Evolutionary conservation across 2,888 invertebrate genomes (phyloP).

Genomic region (Labia minor): DNA sequence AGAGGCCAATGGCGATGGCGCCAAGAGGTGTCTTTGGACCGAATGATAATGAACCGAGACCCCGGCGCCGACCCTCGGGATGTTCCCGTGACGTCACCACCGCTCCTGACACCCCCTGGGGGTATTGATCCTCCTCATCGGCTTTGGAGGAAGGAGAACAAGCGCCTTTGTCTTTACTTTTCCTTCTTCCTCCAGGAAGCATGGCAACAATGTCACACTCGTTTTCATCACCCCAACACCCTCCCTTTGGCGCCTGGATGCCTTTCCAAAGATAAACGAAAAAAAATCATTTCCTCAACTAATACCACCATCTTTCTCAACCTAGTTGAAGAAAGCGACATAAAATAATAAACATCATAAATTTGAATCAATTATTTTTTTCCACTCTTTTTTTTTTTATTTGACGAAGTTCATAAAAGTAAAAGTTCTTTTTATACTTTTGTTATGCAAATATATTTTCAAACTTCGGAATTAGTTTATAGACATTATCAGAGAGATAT

Average conservation of each 20-base stretch:
- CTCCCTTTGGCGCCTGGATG: neutral
- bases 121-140: constrained; percentile 13
- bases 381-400: no score
- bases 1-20: no score
- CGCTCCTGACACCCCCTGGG: constrained; percentile 7
- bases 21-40: neutral
- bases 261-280: neutral
- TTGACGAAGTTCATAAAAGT: no score
- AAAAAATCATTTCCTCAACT: neutral
- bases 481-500: no score
- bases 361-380: neutral
- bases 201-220: constrained; percentile 7
- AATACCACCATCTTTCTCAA: neutral
- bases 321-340: neutral
- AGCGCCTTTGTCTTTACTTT: constrained; percentile 1
- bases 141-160: neutral
- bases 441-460: no score
- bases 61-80: neutral
- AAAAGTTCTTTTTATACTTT: no score
- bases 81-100: constrained; percentile 13
- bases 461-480: no score
- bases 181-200: constrained; percentile 13
- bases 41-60: constrained; percentile 1
- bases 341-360: neutral
- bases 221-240: neutral